Percentiles rank a stretch among this genome's conserved stretches.
phyloP scores from a whole-genome alignment of 2,888 invertebrate species.

The Epinotia demarniana region DNA sequence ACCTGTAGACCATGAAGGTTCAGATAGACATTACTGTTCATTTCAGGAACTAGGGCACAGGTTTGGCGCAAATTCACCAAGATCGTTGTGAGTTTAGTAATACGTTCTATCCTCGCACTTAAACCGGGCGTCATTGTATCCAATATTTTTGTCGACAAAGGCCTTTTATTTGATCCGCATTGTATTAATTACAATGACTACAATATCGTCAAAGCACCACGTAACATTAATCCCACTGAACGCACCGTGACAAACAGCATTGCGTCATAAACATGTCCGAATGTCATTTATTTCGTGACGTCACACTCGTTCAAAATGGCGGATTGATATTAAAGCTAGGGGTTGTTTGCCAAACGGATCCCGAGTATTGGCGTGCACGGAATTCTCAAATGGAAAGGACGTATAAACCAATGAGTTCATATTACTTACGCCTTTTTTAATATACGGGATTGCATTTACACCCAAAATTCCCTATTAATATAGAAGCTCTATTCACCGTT shows the following conservation, averaged over 20 bases:
- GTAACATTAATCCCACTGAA: slow-evolving; percentile 26
- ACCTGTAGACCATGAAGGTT: no score
- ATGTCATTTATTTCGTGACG: slow-evolving; percentile 56
- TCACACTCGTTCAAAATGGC: slow-evolving; percentile 50
- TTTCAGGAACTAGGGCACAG: neutral
- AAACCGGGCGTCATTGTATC: neutral
- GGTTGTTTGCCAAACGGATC: slow-evolving; percentile 42
- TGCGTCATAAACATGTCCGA: slow-evolving; percentile 53
- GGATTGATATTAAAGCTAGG: slow-evolving; percentile 48
- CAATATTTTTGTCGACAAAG: neutral
- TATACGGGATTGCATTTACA: neutral
- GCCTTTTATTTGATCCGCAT: neutral
- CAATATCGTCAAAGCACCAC: slow-evolving; percentile 21
- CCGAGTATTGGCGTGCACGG: slow-evolving; percentile 3
- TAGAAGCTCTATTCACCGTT: slow-evolving; percentile 32
- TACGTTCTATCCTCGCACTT: neutral
- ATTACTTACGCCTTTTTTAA: slow-evolving; percentile 14
- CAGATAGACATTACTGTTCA: neutral
- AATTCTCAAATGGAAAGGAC: neutral
- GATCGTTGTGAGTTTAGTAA: neutral
- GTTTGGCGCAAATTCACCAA: neutral
- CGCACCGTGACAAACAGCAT: slow-evolving; percentile 32
- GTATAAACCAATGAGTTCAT: neutral
- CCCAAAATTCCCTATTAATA: slow-evolving; percentile 39
- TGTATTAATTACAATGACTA: slow-evolving; percentile 29